Conservation (phyloP, 2,113 vertebrate species). For the Emydura subglobosa region DNA sequence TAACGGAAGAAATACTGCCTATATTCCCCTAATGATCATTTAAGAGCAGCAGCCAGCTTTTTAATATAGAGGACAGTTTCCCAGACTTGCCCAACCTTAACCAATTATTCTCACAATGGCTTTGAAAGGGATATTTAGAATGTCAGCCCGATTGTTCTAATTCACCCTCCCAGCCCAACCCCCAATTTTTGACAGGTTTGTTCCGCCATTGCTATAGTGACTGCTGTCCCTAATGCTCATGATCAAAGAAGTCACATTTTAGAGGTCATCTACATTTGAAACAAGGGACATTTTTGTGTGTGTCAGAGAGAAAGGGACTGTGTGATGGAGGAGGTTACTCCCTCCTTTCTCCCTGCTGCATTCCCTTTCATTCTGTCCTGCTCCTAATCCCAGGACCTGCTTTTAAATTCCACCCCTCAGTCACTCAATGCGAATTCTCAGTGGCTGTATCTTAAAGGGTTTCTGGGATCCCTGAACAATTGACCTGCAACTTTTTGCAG, state of each 20-base stretch:
- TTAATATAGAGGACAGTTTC: not conserved
- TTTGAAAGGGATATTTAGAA: not conserved
- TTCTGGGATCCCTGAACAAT: not conserved
- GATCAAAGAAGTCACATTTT: conserved; percentile 55
- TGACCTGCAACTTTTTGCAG: not conserved
- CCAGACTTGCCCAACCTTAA: conserved; percentile 67
- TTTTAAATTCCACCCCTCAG: not conserved
- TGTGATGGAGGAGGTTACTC: not conserved
- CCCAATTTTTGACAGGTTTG: conserved; percentile 47
- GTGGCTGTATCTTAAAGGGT: not conserved
- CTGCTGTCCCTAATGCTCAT: conserved; percentile 51
- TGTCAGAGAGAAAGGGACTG: not conserved
- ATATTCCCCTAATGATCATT: not conserved
- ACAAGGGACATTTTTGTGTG: conserved; percentile 29
- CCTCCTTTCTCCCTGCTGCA: not conserved
- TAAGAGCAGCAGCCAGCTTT: conserved; percentile 22
- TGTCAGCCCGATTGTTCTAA: conserved; percentile 59
- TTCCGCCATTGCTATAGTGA: conserved; percentile 46
- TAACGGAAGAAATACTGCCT: not conserved
- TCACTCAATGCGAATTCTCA: not conserved
- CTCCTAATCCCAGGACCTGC: not conserved
- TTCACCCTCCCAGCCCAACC: conserved; percentile 28
- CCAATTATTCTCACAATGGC: conserved; percentile 58
- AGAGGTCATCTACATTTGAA: conserved; percentile 55
- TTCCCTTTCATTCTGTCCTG: not conserved